Evolutionary conservation across 1,140 invertebrate species (phyloP), one percentile per base, ranked within the genome.

Genomic region (Notospermus geniculatus): DNA sequence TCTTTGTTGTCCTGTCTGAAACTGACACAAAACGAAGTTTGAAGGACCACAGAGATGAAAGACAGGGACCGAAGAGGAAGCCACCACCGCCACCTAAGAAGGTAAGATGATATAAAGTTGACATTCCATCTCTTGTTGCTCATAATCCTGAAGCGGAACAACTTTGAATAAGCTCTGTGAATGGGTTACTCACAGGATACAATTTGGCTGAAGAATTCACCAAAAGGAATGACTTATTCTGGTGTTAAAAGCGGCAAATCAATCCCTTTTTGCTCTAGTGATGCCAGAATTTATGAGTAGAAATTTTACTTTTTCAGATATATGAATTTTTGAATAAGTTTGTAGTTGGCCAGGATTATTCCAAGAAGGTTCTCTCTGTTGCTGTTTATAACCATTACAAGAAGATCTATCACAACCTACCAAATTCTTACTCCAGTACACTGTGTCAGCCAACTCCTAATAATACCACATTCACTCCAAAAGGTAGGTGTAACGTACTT

Each of bases 341-440:
- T 83, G 95, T 99, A 19, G 88, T 99, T n/a, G 97, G 96, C n/a
- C 97, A 99, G 83, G 91, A 97, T 67, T 88, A 91, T 81, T 97
- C 96, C 0, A 99, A 99, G 80, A 98, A 97, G 83, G 95, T 98
- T n/a, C 83, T 99, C 11, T 91, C 95, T 29, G 96, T 99, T 4
- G 96, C 96, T 28, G 95, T 99, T 1, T 99, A 99, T 82, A 98
- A 98, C 83, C 97, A 99, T 80, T 99, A 98, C 80, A 98, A 98
- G 83, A 85, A 95, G 72, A 94, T 98, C 73, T 91, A 93, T 77
- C 93, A 97, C 80, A 98, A 98, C 82, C 85, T 92, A 62, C 91
- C 91, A 22, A 83, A 83, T 65, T 73, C 69, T 46, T 53, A 22
- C 54, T 5, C 23, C 13, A 50, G 32, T 19, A 62, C 32, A 36